Evolutionary conservation across 2,888 invertebrate species (phyloP).

Genomic region (Dinocampus coccinellae): DNA sequence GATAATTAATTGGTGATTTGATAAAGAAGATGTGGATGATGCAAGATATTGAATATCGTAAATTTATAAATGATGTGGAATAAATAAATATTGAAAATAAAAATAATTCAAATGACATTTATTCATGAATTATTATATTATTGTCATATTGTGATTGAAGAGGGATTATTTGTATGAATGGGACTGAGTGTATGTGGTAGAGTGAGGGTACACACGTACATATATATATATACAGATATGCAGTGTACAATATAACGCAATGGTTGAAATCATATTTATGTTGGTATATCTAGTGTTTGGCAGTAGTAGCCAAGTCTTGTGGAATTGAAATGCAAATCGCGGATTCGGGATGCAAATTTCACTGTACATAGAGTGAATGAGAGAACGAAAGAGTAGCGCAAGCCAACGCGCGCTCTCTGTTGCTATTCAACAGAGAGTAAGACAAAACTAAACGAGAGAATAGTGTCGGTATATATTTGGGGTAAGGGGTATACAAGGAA

Average conservation of each 20-base stretch:
- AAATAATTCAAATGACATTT: no score
- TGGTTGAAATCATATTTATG: constrained; percentile 63
- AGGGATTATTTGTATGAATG: no score
- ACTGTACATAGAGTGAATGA: no score
- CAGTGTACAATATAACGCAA: not conserved
- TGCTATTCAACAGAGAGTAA: constrained; percentile 26
- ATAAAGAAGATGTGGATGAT: no score
- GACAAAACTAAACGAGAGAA: constrained; percentile 16
- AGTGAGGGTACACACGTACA: not conserved
- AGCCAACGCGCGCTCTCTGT: constrained; percentile 42
- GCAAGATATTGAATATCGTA: no score
- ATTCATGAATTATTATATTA: no score
- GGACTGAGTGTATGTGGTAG: no score
- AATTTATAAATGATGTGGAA: no score
- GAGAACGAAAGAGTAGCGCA: constrained; percentile 65
- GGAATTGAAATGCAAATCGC: constrained; percentile 69
- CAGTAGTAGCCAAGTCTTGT: constrained; percentile 62
- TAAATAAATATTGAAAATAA: no score
- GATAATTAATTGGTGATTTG: no score
- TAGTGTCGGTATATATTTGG: not conserved
- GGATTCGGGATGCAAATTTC: constrained; percentile 68
- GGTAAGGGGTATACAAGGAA: not conserved
- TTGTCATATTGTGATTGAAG: no score
- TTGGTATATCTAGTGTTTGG: constrained; percentile 66
- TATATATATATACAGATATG: not conserved